These are phyloP conservation scores for Cyphomyrmex costatus DNA, from an alignment of 1,140 invertebrate genomes.

Conservation along the genomic window DNA sequence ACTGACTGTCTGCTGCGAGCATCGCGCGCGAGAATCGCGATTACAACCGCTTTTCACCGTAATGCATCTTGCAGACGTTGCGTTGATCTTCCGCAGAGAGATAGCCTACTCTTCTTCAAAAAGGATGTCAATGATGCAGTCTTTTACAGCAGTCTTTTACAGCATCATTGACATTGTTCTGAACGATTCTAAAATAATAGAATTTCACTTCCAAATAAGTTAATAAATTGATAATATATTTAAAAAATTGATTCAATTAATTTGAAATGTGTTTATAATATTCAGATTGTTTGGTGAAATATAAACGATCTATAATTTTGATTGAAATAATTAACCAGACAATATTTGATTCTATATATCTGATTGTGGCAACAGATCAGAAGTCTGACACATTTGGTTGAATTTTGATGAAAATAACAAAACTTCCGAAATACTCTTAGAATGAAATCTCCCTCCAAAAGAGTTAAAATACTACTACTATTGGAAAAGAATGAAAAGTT, in stretches of 20 bases:
- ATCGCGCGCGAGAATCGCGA: slow-evolving; percentile 60
- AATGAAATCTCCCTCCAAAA: too few species aligned
- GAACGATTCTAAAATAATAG: not conserved
- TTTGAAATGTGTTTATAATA: too few species aligned
- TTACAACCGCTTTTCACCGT: slow-evolving; percentile 52
- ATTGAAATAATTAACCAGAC: too few species aligned
- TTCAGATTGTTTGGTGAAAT: too few species aligned
- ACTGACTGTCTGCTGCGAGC: slow-evolving; percentile 62
- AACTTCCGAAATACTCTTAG: too few species aligned
- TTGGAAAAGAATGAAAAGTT: too few species aligned
- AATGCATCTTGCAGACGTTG: slow-evolving; percentile 41
- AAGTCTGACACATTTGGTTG: too few species aligned
- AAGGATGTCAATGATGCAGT: not conserved
- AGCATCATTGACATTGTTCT: not conserved
- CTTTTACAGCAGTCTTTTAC: not conserved
- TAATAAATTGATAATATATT: not conserved
- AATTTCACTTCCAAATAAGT: slow-evolving; percentile 7
- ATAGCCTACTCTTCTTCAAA: not conserved
- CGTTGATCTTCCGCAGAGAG: not conserved
- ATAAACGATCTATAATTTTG: too few species aligned
- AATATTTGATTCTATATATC: too few species aligned
- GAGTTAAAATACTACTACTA: too few species aligned
- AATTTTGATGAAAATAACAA: too few species aligned
- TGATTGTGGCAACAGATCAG: too few species aligned
- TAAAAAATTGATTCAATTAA: not conserved